Evolutionary conservation across 2,888 invertebrate genomes (phyloP).

Genomic region (Calameuta filiformis): DNA sequence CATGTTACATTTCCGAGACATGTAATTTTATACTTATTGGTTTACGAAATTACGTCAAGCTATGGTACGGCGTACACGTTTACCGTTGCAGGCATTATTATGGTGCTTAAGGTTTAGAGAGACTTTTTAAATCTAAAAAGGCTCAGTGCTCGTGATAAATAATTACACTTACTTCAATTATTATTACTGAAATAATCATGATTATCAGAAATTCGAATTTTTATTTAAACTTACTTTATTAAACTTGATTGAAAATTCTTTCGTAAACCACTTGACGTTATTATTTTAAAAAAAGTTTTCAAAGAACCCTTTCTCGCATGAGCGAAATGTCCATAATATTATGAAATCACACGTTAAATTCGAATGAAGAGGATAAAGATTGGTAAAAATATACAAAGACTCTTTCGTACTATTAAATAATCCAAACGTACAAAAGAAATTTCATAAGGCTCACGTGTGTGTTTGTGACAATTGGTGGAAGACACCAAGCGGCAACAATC

Average conservation of each 20-base stretch:
- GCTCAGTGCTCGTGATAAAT: background rate
- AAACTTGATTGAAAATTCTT: background rate
- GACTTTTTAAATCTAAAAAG: background rate
- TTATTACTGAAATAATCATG: no score
- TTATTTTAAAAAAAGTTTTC: background rate
- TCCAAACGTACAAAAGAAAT: background rate
- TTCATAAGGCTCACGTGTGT: background rate
- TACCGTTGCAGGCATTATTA: background rate
- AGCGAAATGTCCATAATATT: background rate
- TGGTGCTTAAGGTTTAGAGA: background rate
- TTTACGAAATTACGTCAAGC: background rate
- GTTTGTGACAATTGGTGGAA: background rate
- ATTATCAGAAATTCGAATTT: no score
- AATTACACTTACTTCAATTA: no score
- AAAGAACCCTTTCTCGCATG: background rate
- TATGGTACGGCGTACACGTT: background rate
- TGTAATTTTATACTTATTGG: background rate
- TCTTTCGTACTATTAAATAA: background rate
- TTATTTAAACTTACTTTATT: no score
- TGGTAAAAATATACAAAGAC: background rate
- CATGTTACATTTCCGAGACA: background rate
- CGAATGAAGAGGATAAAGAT: background rate
- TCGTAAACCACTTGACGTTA: background rate
- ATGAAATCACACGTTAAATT: background rate
- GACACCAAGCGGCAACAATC: background rate